A percentile compares a stretch with the other conserved stretches of the same genome.
Evolutionary conservation across 1,140 invertebrate genomes (phyloP).

Genomic region (Dinoponera quadriceps): DNA sequence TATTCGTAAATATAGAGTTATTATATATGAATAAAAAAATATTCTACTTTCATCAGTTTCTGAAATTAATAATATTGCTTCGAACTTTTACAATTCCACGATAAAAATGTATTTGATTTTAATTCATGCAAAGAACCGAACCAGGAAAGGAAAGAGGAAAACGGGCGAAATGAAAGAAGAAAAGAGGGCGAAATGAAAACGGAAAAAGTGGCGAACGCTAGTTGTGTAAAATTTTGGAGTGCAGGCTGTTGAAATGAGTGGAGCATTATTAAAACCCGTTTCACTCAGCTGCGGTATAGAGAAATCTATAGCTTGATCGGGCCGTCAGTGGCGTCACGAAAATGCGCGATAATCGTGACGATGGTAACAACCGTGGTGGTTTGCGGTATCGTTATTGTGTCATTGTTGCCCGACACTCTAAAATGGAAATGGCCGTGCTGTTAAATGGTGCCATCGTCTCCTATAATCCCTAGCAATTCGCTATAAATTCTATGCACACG

Average conservation of each 20-base stretch:
- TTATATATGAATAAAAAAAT: too few relatives aligned
- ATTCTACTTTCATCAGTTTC: too few relatives aligned
- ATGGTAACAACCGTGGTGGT: slow-evolving; percentile 36
- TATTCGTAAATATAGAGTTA: too few relatives aligned
- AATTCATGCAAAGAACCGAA: too few relatives aligned
- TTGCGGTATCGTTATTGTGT: slow-evolving; percentile 68
- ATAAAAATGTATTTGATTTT: too few relatives aligned
- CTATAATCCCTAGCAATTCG: slow-evolving; percentile 64
- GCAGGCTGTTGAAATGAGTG: not conserved
- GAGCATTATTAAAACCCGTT: slow-evolving; percentile 26
- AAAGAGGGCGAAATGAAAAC: not conserved
- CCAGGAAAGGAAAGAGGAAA: too few relatives aligned
- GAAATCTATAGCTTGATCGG: slow-evolving; percentile 22
- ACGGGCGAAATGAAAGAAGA: not conserved
- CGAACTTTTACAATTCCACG: too few relatives aligned
- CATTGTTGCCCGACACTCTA: slow-evolving; percentile 64
- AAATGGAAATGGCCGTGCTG: slow-evolving; percentile 67
- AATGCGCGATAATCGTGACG: slow-evolving; percentile 46
- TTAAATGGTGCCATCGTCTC: slow-evolving; percentile 70
- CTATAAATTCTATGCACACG: slow-evolving; percentile 49
- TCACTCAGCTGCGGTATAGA: not conserved
- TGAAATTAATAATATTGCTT: too few relatives aligned
- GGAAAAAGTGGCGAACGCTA: not conserved
- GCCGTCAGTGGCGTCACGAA: slow-evolving; percentile 31
- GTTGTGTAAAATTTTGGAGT: not conserved